A percentile compares a stretch with the other conserved stretches of the same genome.
These are phyloP conservation scores for Erebia palarica DNA, from an alignment of 2,888 invertebrate species.

Conservation along the genomic window DNA sequence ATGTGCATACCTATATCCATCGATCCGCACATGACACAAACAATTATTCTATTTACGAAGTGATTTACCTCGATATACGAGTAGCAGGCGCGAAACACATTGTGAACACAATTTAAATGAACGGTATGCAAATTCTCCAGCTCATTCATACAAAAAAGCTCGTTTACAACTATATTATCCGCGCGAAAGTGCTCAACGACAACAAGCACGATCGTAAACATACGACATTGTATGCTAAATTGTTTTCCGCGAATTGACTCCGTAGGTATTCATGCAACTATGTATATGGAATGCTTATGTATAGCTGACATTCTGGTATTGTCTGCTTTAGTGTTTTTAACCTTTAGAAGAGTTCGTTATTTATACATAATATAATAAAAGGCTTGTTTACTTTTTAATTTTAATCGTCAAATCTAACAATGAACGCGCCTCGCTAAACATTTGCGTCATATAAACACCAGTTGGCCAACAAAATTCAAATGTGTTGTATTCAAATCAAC, in stretches of 20 bases:
- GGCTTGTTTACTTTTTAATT: no score
- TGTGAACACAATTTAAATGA: not conserved
- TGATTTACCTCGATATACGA: no score
- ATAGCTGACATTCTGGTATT: not conserved
- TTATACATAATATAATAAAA: no score
- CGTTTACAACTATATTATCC: not conserved
- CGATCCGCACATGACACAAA: no score
- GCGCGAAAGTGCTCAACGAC: not conserved
- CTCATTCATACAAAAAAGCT: conserved; percentile 7
- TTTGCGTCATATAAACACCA: no score
- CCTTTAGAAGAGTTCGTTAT: no score
- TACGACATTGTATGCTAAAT: conserved; percentile 2
- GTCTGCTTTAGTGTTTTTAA: not conserved
- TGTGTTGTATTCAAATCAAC: no score
- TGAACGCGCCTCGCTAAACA: no score
- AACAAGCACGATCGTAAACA: conserved; percentile 6
- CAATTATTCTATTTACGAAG: no score
- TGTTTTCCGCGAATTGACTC: conserved; percentile 7
- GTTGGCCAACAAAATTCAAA: no score
- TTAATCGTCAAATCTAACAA: no score
- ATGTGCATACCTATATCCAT: no score
- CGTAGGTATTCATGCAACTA: not conserved
- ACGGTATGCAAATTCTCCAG: not conserved
- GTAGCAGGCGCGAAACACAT: not conserved
- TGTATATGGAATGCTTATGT: not conserved